Base-by-base conservation (phyloP, 2,797 vertebrate genomes). In the Bradypodion pumilum region DNA sequence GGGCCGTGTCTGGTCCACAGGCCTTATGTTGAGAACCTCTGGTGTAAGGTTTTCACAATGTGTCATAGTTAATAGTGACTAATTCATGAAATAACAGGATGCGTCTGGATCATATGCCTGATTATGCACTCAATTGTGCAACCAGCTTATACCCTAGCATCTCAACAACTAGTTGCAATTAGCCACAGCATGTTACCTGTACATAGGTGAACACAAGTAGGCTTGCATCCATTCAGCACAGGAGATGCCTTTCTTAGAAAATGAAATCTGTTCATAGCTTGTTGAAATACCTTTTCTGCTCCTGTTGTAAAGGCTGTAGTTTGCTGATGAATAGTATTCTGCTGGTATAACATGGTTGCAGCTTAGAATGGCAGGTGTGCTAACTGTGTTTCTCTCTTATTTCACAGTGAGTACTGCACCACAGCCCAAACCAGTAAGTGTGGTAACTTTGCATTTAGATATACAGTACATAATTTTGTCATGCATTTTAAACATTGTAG, bases 361-460 rank as follows among this genome's bases (percentile, higher is more conserved):
- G 13, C 15, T 29, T 59, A 74, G 1, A 52, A 3, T 81, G 4
- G 1, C 13, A 68, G 21, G 16, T 15, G 13, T 65, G 27, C 59
- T 92, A 46, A 96, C 74, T 84, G 89, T 49, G 13, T 16, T 90
- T 80, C 77, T 95, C 35, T 90, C 94, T 94, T 75, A 89, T 83
- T 95, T 94, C 81, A 85, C 96, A 99, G 98, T 99, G 94, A 99
- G 98, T 92, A 99, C 98, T 89, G 98, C 98, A 42, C 98, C 98
- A 16, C 96, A 96, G 68, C 97, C 97, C 69, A 99, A 99, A 97
- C 96, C 97, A 90, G 98, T 99, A 96, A 97, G 97, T 97, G 87
- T 87, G 13, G 81, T 5, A 42, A 35, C 35, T 89, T 79, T 49
- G 25, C 29, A 49, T 62, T 77, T 69, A 42, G 37, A 27, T 69